Base-by-base conservation (phyloP, 2,113 vertebrate species). In the Antechinus stuartii region DNA sequence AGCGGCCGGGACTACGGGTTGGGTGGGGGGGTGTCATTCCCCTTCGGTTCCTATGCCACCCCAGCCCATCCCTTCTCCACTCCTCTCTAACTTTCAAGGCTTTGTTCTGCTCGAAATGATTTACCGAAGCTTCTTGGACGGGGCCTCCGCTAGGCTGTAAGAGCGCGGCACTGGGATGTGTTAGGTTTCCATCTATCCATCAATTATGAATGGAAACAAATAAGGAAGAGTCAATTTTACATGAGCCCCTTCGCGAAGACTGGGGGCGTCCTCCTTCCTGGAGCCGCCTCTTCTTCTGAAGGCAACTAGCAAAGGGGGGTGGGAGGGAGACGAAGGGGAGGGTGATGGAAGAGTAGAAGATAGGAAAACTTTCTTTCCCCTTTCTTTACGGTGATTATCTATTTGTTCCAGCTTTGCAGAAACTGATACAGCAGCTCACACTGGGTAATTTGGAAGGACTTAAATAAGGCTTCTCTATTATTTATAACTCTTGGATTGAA, bases 191-290 rank as follows among this genome's bases (percentile, higher is more conserved):
- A 84, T 95, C 98, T 98, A 46, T 84, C 96, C 95, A 97, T 98
- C 98, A 97, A 97, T 98, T 98, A 98, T 98, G 97, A 98, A 98
- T 98, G 97, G 98, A 97, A 98, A 98, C 98, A 98, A 98, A 98
- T 97, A 93, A 97, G 95, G 96, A 95, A 24, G 96, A 98, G 98
- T 96, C 98, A 10, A 91, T 95, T 94, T 55, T 92, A 98, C 97
- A 96, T 95, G 95, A 95, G 95, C 96, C 96, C 95, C 95, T 56
- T 96, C 46, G 93, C 91, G 6, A 95, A 91, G 91, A 93, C 93
- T 2, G 91, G 96, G 96, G 94, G n/a, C 91, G 89, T 96, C 97
- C 93, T 93, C 90, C 94, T 54, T 89, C 95, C 57, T n/a, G 68
- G 90, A 96, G 54, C 93, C 91, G 54, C 94, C 49, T 89, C 96